Percentiles rank a stretch among this genome's conserved stretches.
These are phyloP conservation scores for Hystrix brachyura DNA, from an alignment of 2,113 vertebrate species.

Conservation along the genomic window DNA sequence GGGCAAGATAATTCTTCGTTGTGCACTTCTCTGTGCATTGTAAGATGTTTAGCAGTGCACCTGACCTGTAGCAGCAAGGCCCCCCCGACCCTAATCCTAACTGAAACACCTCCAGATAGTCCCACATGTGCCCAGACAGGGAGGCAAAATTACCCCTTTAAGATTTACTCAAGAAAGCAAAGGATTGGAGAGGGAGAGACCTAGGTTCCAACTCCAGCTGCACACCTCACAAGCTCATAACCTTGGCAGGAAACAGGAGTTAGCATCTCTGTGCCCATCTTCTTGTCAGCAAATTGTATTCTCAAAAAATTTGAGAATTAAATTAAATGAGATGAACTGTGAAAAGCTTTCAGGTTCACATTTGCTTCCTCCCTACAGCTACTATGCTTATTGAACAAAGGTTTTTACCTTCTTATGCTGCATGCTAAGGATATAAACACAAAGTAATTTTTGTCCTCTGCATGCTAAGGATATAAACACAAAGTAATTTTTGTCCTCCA, in stretches of 20 bases:
- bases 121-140: not conserved
- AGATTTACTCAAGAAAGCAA: not conserved
- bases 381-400: not conserved
- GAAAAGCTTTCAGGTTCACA: not conserved
- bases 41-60: not conserved
- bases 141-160: not conserved
- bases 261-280: not conserved
- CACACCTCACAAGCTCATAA: not conserved
- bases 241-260: not conserved
- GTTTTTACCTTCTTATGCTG: not conserved
- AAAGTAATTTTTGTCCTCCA: not conserved
- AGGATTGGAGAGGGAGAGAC: not conserved
- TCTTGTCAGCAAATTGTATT: not conserved
- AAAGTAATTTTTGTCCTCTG: not conserved
- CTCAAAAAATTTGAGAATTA: slow-evolving; percentile 23
- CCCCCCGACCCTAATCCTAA: not conserved
- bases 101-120: not conserved
- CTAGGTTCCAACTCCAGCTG: not conserved
- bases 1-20: not conserved
- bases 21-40: not conserved
- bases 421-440: not conserved
- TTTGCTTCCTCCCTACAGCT: not conserved
- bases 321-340: slow-evolving; percentile 21
- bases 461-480: not conserved
- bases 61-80: not conserved